Percentiles rank a stretch among this genome's conserved stretches.
These are phyloP conservation scores for Machimus rusticus DNA, from an alignment of 2,888 invertebrate species.

Conservation along the genomic window DNA sequence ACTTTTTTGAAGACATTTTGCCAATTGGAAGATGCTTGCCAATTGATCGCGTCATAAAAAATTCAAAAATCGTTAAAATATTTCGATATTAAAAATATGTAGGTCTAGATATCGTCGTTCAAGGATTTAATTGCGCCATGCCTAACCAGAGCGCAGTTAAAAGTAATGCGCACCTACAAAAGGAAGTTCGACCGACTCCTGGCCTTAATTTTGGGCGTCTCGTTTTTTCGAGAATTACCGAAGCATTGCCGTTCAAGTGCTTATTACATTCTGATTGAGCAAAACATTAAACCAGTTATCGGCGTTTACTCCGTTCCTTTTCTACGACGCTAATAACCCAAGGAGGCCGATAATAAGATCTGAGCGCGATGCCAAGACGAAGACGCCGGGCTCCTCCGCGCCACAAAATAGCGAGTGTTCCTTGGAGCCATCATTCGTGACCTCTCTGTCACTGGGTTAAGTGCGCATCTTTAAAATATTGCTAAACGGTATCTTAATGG, in stretches of 20 bases:
- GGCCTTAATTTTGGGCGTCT: not conserved
- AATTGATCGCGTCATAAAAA: not conserved
- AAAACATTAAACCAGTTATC: constrained; percentile 38
- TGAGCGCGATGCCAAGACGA: not conserved
- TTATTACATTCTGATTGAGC: constrained; percentile 39
- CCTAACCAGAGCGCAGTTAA: not conserved
- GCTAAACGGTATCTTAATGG: constrained; percentile 42
- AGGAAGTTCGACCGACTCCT: not conserved
- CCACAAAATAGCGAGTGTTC: constrained; percentile 20
- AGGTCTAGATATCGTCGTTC: not conserved
- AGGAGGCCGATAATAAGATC: constrained; percentile 26
- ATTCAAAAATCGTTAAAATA: not conserved
- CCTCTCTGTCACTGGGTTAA: constrained; percentile 40
- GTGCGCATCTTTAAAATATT: constrained; percentile 40
- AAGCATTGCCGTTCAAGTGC: not conserved
- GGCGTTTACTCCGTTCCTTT: constrained; percentile 16
- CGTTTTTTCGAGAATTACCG: not conserved
- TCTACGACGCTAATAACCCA: constrained; percentile 23
- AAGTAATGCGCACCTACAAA: not conserved
- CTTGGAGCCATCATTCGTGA: constrained; percentile 42
- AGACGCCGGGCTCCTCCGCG: not conserved
- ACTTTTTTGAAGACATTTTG: not conserved
- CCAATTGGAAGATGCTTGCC: not conserved
- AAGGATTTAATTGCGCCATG: not conserved
- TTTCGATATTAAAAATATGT: not conserved